phyloP scores from a whole-genome alignment of 2,113 vertebrate species.

The Regulus satrapa region DNA sequence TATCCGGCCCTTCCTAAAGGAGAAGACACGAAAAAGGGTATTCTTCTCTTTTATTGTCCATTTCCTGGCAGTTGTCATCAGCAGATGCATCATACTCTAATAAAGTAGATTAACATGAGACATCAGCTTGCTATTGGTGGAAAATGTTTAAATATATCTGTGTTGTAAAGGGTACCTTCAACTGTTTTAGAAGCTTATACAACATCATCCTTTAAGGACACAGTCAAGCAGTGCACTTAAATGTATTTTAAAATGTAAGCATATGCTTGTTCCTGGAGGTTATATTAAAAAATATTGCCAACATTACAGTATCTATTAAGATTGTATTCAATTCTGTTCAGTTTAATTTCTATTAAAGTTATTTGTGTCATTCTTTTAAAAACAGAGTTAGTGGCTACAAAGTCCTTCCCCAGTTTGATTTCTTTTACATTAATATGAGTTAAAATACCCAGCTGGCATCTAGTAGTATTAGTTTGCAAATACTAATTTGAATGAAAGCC shows the following conservation, averaged over 20 bases:
- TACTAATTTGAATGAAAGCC: not conserved
- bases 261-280: not conserved
- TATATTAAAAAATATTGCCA: not conserved
- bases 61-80: not conserved
- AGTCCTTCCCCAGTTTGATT: not conserved
- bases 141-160: not conserved
- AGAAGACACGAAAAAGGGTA: conserved; percentile 98
- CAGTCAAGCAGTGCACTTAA: not conserved
- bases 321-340: not conserved
- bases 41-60: conserved; percentile 11
- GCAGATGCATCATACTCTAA: not conserved
- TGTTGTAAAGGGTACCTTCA: not conserved
- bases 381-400: not conserved
- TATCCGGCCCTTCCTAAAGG: conserved; percentile 95
- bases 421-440: not conserved
- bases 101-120: not conserved
- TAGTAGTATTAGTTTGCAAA: not conserved
- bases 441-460: not conserved
- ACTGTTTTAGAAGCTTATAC: not conserved
- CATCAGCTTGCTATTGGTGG: not conserved
- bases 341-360: not conserved
- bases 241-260: not conserved
- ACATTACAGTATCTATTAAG: not conserved
- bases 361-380: not conserved
- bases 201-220: not conserved